Conservation (phyloP, 2,888 invertebrate genomes). For the Lucinisca nassula region DNA sequence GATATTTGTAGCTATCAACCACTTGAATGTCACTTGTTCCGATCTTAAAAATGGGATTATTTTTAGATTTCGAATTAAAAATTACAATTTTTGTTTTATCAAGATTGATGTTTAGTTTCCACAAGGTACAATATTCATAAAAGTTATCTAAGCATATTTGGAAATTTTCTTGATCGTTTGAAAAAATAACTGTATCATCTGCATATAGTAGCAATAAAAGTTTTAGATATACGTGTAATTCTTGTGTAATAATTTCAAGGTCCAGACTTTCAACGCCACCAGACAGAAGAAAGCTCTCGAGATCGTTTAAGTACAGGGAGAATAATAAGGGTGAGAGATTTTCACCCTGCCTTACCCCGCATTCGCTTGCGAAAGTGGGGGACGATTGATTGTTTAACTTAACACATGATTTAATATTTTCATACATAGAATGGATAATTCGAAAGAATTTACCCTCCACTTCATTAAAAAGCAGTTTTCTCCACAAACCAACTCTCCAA, state of each 20-base stretch:
- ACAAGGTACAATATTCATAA: slow-evolving; percentile 26
- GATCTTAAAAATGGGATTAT: not conserved
- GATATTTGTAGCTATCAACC: slow-evolving; percentile 19
- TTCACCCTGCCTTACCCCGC: slow-evolving; percentile 36
- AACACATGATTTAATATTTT: slow-evolving; percentile 46
- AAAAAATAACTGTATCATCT: slow-evolving; percentile 41
- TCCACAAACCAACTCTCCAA: not conserved
- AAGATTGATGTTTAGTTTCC: slow-evolving; percentile 38
- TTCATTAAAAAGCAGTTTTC: not conserved
- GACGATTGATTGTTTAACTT: slow-evolving; percentile 4
- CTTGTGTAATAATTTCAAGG: not conserved
- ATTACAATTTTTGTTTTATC: slow-evolving; percentile 23
- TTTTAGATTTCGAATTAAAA: not conserved
- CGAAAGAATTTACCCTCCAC: not conserved
- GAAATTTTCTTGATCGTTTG: slow-evolving; percentile 9
- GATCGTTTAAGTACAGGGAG: slow-evolving; percentile 45
- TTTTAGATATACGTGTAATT: slow-evolving; percentile 5
- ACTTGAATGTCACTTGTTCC: not conserved
- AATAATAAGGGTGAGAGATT: slow-evolving; percentile 37
- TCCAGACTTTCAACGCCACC: not conserved
- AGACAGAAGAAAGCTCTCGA: slow-evolving; percentile 24
- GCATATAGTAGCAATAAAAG: slow-evolving; percentile 33
- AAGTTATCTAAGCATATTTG: slow-evolving; percentile 30
- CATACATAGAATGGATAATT: slow-evolving; percentile 18
- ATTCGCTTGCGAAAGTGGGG: slow-evolving; percentile 25